These are phyloP conservation scores for Phalacrocorax carbo DNA, from an alignment of 2,113 vertebrate genomes.

Conservation along the genomic window DNA sequence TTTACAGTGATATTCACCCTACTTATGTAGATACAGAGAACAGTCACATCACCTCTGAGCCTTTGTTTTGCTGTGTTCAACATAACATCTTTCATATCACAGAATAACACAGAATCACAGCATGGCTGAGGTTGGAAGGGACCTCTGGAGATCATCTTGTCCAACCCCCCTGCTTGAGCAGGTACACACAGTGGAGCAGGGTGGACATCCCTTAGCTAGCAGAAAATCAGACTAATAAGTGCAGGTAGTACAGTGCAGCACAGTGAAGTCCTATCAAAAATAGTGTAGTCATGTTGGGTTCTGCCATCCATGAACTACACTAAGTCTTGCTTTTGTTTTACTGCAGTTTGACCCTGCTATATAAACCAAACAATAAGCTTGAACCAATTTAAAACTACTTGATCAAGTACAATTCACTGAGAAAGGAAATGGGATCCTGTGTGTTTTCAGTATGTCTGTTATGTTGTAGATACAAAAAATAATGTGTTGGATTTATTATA, in stretches of 20 bases:
- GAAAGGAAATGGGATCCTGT: background rate
- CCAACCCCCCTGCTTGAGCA: too few species aligned
- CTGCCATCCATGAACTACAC: background rate
- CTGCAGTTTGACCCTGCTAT: background rate
- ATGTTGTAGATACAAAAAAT: background rate
- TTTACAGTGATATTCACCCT: background rate
- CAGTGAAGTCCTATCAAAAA: background rate
- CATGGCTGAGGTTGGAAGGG: too few species aligned
- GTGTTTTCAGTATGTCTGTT: background rate
- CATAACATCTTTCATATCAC: rapidly evolving
- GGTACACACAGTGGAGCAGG: background rate
- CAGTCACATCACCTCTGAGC: background rate
- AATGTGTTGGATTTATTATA: background rate
- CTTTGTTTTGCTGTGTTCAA: background rate
- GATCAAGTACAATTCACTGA: background rate
- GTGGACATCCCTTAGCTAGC: background rate
- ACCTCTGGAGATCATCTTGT: too few species aligned
- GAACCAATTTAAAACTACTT: background rate
- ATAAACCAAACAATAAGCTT: background rate
- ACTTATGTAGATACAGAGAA: background rate
- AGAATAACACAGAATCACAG: too few species aligned
- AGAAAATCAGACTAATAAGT: background rate
- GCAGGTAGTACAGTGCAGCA: background rate
- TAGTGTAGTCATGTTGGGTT: background rate
- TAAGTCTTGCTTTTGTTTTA: background rate